Evolutionary conservation across 2,888 invertebrate species (phyloP).

Genomic region (Leptarthrus brevirostris): DNA sequence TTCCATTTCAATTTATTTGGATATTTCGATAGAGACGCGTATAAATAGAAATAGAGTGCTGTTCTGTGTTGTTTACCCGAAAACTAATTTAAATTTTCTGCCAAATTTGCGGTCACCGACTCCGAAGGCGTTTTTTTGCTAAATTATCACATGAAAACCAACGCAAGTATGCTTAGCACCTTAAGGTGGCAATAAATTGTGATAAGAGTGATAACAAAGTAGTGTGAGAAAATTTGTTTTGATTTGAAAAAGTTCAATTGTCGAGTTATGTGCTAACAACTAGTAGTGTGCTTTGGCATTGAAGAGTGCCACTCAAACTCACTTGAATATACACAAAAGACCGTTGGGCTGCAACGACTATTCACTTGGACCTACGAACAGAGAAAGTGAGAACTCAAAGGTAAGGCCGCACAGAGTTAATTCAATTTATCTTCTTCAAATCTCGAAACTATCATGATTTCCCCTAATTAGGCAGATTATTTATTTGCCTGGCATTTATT

Average conservation of each 20-base stretch:
- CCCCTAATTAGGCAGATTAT: constrained; percentile 10
- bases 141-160: no score
- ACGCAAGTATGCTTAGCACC: background rate
- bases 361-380: constrained; percentile 5
- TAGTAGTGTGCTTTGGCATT: background rate
- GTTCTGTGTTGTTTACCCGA: background rate
- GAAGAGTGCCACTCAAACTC: no score
- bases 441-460: constrained; percentile 7
- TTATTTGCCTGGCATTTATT: background rate
- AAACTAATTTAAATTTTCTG: background rate
- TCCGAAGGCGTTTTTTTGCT: no score
- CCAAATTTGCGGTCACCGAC: background rate
- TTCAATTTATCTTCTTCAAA: constrained; percentile 13
- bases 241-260: constrained; percentile 7
- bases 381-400: constrained; percentile 28
- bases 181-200: background rate
- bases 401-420: constrained; percentile 12
- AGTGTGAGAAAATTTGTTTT: constrained; percentile 20
- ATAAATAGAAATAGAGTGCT: no score
- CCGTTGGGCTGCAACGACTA: no score
- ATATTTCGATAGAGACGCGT: background rate
- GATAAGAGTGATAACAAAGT: constrained; percentile 28
- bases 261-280: constrained; percentile 2
- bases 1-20: background rate
- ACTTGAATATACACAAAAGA: no score